Base-by-base conservation (phyloP, 2,888 invertebrate species). In the Halictus ligatus region DNA sequence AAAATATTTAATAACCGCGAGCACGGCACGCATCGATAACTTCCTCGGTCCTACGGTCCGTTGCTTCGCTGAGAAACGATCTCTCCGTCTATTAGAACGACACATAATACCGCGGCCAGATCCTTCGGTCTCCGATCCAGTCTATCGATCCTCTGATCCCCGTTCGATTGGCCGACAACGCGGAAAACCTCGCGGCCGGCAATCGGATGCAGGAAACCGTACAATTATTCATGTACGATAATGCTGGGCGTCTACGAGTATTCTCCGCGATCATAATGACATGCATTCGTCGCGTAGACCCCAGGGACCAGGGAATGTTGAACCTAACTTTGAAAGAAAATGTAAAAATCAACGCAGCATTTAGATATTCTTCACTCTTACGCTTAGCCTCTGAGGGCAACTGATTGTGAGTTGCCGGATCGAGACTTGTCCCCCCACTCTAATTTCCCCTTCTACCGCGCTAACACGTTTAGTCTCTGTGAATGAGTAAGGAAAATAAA, bases 1-100 rank as follows among this genome's bases (percentile, higher is more conserved):
- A 64, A 40, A 84, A 84, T 84, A 40, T 77, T 84, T 77, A 83
- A 84, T 67, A 73, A 46, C 43, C 40, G n/a, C 58, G 43, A 71
- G 69, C 40, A n/a, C 10, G 43, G 7, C 71, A 12, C 21, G 35
- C 73, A 54, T 76, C 72, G 72, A 77, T 54, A 83, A 83, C n/a
- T 83, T 76, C 83, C 74, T 64, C 50, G 15, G 48, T 60, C 46
- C 40, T 48, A 71, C 40, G 83, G 43, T 75, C 71, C 58, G 75
- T 75, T 64, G 75, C 50, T 18, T 10, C 40, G 8, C 43, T n/a
- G 35, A 50, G 58, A 83, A 83, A 50, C 71, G 25, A 72, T 40
- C 60, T n/a, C 50, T 12, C 71, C 43, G 71, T 43, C 43, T 13
- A 43, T 71, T 71, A 71, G 71, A 43, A 40, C 71, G 71, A 43